Percentiles rank a stretch among this genome's conserved stretches.
These are phyloP conservation scores for Tipula confusa DNA, from an alignment of 2,888 invertebrate genomes.

Conservation along the genomic window DNA sequence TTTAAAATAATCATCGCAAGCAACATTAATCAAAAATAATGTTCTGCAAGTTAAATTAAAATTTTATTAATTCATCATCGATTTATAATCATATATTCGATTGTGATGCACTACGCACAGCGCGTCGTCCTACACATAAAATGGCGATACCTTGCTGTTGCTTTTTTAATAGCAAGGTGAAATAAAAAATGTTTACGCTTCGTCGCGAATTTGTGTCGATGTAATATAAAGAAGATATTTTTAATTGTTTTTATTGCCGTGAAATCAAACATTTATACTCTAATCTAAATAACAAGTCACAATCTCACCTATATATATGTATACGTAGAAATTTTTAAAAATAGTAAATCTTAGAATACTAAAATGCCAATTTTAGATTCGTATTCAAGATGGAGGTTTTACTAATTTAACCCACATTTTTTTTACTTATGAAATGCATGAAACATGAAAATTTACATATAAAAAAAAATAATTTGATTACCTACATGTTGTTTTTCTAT, in stretches of 20 bases:
- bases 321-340: neutral
- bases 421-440: neutral
- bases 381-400: neutral
- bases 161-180: slow-evolving; percentile 20
- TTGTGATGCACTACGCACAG: neutral
- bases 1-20: neutral
- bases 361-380: neutral
- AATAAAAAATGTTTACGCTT: neutral
- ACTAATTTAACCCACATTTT: neutral
- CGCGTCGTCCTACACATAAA: neutral
- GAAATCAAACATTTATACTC: neutral
- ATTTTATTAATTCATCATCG: neutral
- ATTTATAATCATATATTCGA: too few species aligned
- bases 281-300: slow-evolving; percentile 31
- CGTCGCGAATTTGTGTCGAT: neutral
- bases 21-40: neutral
- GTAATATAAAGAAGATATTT: neutral
- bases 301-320: slow-evolving; percentile 26
- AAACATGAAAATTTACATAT: slow-evolving; percentile 27
- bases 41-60: neutral
- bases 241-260: neutral
- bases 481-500: neutral
- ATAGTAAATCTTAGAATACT: neutral
- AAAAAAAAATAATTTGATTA: neutral
- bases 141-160: neutral